Conservation (phyloP, 2,797 vertebrate species). For the Sebastes ruberrimus region DNA sequence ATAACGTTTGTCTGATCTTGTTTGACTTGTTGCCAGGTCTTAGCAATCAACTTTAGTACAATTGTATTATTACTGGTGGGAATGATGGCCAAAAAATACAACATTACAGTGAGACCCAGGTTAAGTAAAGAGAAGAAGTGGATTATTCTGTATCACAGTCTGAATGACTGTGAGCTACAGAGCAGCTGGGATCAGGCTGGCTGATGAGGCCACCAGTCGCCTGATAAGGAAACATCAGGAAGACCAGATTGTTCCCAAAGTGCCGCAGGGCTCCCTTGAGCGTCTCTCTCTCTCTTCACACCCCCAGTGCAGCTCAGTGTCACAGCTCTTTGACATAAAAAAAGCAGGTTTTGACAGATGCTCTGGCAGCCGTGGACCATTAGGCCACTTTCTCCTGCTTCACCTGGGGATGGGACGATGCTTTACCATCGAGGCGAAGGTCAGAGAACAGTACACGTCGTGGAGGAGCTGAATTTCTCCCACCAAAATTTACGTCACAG, state of each 20-base stretch:
- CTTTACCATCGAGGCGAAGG: conserved; percentile 5
- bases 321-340: conserved; percentile 18
- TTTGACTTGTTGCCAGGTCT: background rate
- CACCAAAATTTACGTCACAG: background rate
- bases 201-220: conserved; percentile 8
- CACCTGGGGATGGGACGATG: background rate
- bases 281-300: background rate
- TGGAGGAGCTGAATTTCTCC: background rate
- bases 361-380: conserved; percentile 37
- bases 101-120: background rate
- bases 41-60: background rate
- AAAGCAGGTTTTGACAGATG: conserved; percentile 24
- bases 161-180: background rate
- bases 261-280: conserved; percentile 15
- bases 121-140: background rate
- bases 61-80: background rate
- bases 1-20: background rate
- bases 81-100: background rate
- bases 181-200: background rate
- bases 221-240: conserved; percentile 10
- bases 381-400: conserved; percentile 33
- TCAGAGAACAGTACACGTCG: background rate
- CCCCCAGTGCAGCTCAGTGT: conserved; percentile 24
- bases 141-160: background rate
- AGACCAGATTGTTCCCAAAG: conserved; percentile 13